Evolutionary conservation across 2,113 vertebrate species (phyloP).

Genomic region (Riparia riparia): DNA sequence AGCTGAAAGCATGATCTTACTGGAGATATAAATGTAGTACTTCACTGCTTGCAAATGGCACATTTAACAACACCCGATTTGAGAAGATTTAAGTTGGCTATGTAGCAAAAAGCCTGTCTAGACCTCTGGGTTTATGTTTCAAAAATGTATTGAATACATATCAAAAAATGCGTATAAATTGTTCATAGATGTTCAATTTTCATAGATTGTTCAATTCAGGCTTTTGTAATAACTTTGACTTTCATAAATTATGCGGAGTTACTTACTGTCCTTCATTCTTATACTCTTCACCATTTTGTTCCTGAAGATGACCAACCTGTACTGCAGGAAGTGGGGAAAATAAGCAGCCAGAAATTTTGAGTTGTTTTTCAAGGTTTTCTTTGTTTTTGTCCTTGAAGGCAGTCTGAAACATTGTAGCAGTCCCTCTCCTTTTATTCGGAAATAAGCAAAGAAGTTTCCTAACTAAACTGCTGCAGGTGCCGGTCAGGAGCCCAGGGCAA

Average conservation of each 20-base stretch:
- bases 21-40: not conserved
- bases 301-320: not conserved
- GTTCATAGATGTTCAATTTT: not conserved
- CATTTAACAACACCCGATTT: not conserved
- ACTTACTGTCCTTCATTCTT: not conserved
- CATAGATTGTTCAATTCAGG: not conserved
- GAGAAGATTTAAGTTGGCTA: slow-evolving; percentile 4
- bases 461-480: not conserved
- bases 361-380: not conserved
- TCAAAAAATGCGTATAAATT: slow-evolving; percentile 13
- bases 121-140: slow-evolving; percentile 6
- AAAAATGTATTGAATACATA: not conserved
- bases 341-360: not conserved
- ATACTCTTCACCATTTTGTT: not conserved
- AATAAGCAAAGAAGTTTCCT: not conserved
- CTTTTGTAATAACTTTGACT: slow-evolving; percentile 6
- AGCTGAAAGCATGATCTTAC: not conserved
- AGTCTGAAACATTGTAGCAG: not conserved
- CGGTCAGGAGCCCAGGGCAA: not conserved
- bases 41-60: not conserved
- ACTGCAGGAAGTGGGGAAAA: not conserved
- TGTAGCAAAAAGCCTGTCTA: slow-evolving; percentile 7
- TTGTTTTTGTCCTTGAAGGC: not conserved
- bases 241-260: not conserved
- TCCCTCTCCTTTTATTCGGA: not conserved